Evolutionary conservation across 2,888 invertebrate species (phyloP).

Genomic region (Diarsia brunnea): DNA sequence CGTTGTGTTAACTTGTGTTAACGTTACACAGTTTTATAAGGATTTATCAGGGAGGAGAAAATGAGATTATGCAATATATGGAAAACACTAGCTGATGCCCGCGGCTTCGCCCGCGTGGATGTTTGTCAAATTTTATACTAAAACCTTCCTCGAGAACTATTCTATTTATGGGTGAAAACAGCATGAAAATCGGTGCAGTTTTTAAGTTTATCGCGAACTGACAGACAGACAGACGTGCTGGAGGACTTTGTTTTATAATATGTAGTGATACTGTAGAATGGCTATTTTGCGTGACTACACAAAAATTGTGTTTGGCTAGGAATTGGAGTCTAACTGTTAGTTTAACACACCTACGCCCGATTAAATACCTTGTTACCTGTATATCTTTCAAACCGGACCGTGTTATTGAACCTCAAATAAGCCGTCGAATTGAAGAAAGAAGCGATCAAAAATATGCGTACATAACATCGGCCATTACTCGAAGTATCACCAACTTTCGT

Average conservation of each 20-base stretch:
- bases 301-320: neutral
- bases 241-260: too few species aligned
- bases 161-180: too few species aligned
- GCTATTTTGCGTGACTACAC: too few species aligned
- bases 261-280: too few species aligned
- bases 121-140: too few species aligned
- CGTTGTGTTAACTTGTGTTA: slow-evolving; percentile 36
- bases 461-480: neutral
- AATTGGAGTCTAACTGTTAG: neutral
- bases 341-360: neutral
- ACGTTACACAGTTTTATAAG: neutral
- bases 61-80: neutral
- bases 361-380: neutral
- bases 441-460: neutral
- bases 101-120: too few species aligned
- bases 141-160: too few species aligned
- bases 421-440: too few species aligned
- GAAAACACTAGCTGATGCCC: too few species aligned
- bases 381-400: neutral
- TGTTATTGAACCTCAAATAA: neutral
- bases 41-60: neutral
- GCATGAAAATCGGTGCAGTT: too few species aligned
- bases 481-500: slow-evolving; percentile 14
- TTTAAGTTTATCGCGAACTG: too few species aligned
- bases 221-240: too few species aligned